Percentiles rank a stretch among this genome's conserved stretches.
phyloP scores from a whole-genome alignment of 2,113 vertebrate genomes.

The Gobio gobio region DNA sequence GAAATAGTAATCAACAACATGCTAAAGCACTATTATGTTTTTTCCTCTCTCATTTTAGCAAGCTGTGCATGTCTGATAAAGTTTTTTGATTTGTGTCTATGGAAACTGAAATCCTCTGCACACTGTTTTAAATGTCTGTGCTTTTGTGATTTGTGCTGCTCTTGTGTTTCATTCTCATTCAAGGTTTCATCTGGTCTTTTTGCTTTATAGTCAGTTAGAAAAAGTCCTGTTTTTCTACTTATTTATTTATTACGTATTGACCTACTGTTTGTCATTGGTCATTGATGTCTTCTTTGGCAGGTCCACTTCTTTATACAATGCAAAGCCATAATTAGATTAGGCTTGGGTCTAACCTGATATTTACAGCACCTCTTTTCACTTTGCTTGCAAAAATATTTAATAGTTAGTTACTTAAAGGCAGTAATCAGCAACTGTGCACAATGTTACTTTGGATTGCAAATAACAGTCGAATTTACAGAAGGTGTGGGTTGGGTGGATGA shows the following conservation, averaged over 20 bases:
- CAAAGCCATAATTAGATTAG: constrained; percentile 10
- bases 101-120: background rate
- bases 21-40: background rate
- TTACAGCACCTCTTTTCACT: background rate
- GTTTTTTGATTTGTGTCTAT: background rate
- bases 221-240: constrained; percentile 31
- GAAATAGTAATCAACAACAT: background rate
- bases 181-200: background rate
- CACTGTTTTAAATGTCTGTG: background rate
- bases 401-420: constrained; percentile 17
- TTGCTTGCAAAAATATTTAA: background rate
- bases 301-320: constrained; percentile 5
- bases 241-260: constrained; percentile 33
- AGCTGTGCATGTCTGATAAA: background rate
- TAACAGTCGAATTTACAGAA: background rate
- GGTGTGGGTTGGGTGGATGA: background rate
- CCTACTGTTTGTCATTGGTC: constrained; percentile 53
- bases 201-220: background rate
- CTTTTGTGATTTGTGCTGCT: background rate
- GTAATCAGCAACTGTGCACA: constrained; percentile 4
- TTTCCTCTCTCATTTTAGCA: background rate
- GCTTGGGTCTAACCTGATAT: background rate
- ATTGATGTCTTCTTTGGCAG: constrained; percentile 49
- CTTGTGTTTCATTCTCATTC: background rate
- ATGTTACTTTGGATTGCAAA: background rate